Conservation (phyloP, 2,888 invertebrate species). For the Cynaeus angustus region DNA sequence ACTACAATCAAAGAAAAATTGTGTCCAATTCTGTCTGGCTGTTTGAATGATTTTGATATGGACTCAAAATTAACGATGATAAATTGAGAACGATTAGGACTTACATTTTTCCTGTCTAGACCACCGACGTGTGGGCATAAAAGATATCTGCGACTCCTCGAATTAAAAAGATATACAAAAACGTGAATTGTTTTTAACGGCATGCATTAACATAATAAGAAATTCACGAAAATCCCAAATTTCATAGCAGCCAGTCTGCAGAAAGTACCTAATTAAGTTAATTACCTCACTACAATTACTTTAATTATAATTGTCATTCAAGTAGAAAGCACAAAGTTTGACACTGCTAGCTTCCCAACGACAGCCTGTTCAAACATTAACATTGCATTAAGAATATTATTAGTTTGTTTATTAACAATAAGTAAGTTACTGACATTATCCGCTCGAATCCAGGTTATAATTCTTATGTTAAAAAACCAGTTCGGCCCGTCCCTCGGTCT, state of each 20-base stretch:
- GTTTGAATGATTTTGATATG: too few species aligned
- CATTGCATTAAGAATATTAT: conserved; percentile 31
- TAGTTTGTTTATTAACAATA: conserved; percentile 28
- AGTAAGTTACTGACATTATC: conserved; percentile 26
- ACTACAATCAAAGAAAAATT: conserved; percentile 26
- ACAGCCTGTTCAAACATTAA: conserved; percentile 34
- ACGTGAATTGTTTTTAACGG: not conserved
- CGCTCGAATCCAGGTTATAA: not conserved
- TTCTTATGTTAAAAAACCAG: conserved; percentile 9
- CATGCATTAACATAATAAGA: conserved; percentile 2
- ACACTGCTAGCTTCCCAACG: conserved; percentile 12
- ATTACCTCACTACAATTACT: conserved; percentile 30
- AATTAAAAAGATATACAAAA: too few species aligned
- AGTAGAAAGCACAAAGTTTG: conserved; percentile 25
- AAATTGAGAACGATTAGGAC: not conserved
- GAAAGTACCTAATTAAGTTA: conserved; percentile 24
- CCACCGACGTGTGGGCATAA: too few species aligned
- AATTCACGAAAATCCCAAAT: conserved; percentile 26
- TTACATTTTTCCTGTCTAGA: too few species aligned
- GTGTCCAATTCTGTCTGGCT: conserved; percentile 7
- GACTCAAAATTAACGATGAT: not conserved
- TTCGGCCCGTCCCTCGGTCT: not conserved
- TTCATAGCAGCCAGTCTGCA: conserved; percentile 18
- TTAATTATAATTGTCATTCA: conserved; percentile 28
- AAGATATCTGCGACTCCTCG: too few species aligned